Evolutionary conservation across 2,113 vertebrate species (phyloP).

Genomic region (Anguilla rostrata): DNA sequence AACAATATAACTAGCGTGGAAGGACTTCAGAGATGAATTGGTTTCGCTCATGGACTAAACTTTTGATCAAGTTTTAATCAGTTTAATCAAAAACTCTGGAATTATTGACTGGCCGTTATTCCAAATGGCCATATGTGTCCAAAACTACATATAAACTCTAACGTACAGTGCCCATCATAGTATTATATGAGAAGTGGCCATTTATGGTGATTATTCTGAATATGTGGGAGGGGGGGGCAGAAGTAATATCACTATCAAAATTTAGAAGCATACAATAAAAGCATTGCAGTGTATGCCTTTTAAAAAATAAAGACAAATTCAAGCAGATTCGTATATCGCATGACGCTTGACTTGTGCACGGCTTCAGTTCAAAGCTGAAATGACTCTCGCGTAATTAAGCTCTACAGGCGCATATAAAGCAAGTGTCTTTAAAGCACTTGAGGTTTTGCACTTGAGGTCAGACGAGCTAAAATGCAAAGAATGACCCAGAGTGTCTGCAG

Average conservation of each 20-base stretch:
- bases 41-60: neutral
- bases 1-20: neutral
- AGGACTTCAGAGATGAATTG: neutral
- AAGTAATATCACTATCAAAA: neutral
- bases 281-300: too few relatives aligned
- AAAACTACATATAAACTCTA: neutral
- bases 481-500: neutral
- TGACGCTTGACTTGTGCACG: neutral
- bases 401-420: neutral
- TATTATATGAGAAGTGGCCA: neutral
- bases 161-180: neutral
- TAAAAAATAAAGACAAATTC: too few relatives aligned
- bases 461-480: neutral
- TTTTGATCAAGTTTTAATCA: neutral
- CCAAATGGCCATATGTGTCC: neutral
- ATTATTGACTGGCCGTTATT: neutral
- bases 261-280: too few relatives aligned
- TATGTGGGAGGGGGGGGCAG: neutral
- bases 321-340: neutral
- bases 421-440: neutral
- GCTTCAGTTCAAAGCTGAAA: neutral
- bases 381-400: neutral
- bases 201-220: neutral
- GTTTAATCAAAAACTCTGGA: neutral
- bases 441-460: neutral